These are phyloP conservation scores for Mellivora capensis DNA, from an alignment of 2,113 vertebrate genomes.

Conservation along the genomic window DNA sequence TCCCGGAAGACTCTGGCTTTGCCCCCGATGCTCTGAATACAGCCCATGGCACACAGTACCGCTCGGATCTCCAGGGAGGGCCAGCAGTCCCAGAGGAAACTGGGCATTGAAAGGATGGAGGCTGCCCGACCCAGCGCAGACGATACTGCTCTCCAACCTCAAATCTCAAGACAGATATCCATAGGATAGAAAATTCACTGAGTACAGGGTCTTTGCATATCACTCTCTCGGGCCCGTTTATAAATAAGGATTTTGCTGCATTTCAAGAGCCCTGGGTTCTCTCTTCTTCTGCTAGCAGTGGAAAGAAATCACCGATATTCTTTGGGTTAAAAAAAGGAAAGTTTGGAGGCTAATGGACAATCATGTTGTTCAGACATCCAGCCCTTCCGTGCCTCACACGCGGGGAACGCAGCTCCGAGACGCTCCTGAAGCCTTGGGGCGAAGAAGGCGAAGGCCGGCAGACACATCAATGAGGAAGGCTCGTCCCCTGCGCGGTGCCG, in stretches of 20 bases:
- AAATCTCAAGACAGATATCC: slow-evolving; percentile 77
- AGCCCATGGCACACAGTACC: slow-evolving; percentile 94
- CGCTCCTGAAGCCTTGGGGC: slow-evolving; percentile 80
- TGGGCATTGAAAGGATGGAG: slow-evolving; percentile 87
- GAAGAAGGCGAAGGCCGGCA: slow-evolving; percentile 74
- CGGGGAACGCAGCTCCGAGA: slow-evolving; percentile 60
- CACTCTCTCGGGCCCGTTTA: slow-evolving; percentile 61
- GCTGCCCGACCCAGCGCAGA: slow-evolving; percentile 76
- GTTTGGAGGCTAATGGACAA: slow-evolving; percentile 77
- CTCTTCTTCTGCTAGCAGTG: slow-evolving; percentile 59
- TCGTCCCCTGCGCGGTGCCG: slow-evolving; percentile 18
- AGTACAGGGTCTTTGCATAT: slow-evolving; percentile 48
- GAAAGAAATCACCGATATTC: slow-evolving; percentile 78
- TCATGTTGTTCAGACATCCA: slow-evolving; percentile 69
- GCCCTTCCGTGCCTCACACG: slow-evolving; percentile 65
- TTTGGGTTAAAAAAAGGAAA: slow-evolving; percentile 76
- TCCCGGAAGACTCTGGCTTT: slow-evolving; percentile 98
- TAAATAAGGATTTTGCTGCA: slow-evolving; percentile 73
- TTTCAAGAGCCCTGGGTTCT: slow-evolving; percentile 73
- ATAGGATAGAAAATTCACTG: slow-evolving; percentile 80
- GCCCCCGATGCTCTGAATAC: slow-evolving; percentile 97
- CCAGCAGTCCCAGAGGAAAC: slow-evolving; percentile 86
- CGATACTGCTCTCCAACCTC: slow-evolving; percentile 30
- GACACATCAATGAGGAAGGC: slow-evolving; percentile 75
- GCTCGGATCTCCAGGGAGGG: slow-evolving; percentile 86